Conservation (phyloP, 1,140 invertebrate species). For the Gerris buenoi region DNA sequence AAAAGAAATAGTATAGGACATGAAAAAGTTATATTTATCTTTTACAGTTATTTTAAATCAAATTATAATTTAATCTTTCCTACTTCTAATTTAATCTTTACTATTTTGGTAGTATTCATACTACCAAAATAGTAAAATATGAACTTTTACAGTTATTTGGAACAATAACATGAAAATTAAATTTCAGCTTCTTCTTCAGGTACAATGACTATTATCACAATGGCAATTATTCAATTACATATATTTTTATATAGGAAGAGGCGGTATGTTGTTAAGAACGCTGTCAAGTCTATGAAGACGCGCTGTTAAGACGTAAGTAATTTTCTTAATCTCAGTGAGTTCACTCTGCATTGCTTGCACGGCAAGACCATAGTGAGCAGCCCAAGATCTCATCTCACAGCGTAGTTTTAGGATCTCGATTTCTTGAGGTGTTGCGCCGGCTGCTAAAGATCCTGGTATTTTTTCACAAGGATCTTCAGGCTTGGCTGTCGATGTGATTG, state of each 20-base stretch:
- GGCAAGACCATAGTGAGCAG: neutral
- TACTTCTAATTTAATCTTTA: no score
- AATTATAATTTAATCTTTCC: no score
- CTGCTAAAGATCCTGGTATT: neutral
- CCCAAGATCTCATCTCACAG: neutral
- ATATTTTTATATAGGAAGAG: neutral
- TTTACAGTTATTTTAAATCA: no score
- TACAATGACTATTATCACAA: no score
- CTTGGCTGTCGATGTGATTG: neutral
- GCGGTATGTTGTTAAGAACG: neutral
- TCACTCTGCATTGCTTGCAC: neutral
- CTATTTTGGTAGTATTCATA: no score
- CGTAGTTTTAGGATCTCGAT: neutral
- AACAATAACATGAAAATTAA: no score
- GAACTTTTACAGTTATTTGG: no score
- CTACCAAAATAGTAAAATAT: no score
- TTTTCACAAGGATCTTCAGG: neutral
- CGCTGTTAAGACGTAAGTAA: neutral
- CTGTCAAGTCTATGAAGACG: neutral
- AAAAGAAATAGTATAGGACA: no score
- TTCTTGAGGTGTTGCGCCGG: neutral
- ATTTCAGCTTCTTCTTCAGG: no score
- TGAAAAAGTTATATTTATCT: no score
- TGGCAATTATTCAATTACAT: no score
- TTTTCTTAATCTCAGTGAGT: neutral